Evolutionary conservation across 2,888 invertebrate genomes (phyloP), one percentile per base, ranked within the genome.

Genomic region (Macrophya annulata): DNA sequence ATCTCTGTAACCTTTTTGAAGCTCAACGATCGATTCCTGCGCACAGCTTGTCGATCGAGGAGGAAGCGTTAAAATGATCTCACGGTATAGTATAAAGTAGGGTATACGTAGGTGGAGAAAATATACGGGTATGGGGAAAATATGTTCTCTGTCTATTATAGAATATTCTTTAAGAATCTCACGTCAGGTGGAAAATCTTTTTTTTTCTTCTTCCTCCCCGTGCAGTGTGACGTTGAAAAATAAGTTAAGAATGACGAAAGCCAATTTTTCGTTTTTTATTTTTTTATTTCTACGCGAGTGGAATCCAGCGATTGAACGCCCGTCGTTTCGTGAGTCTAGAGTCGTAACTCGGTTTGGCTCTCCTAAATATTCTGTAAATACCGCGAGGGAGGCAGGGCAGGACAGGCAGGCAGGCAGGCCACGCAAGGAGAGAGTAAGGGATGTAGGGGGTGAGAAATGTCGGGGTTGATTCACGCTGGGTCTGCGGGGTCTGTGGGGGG

Each of bases 401-500:
- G 31, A n/a, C 31, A 31, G 31, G 31, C 31, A 83, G 83, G 68
- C 45, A 21, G 51, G 59, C 81, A 37, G 43, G 62, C 62, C 43
- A 31, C 65, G 59, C 31, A 9, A 10, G 45, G 81, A 43, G 81
- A 43, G 76, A 21, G 51, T 76, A 76, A 85, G 59, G 71, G 65
- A 68, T 76, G 74, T 37, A 74, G 55, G 85, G 86, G 84, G 68
- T 74, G 86, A 84, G 86, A 86, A 85, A 86, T 86, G 86, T 86
- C 72, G 84, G 81, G 81, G 85, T 37, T 86, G 72, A 84, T 86
- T 86, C 86, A 83, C 83, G 83, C 83, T 83, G 83, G 83, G 83
- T 83, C 83, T 83, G 83, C 81, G 81, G 83, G 83, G 83, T 83
- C 68, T 65, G 83, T 65, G 71, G 68, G 83, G 86, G 89, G 88